Conservation (phyloP, 2,888 invertebrate species). For the Drosophila prostipennis region DNA sequence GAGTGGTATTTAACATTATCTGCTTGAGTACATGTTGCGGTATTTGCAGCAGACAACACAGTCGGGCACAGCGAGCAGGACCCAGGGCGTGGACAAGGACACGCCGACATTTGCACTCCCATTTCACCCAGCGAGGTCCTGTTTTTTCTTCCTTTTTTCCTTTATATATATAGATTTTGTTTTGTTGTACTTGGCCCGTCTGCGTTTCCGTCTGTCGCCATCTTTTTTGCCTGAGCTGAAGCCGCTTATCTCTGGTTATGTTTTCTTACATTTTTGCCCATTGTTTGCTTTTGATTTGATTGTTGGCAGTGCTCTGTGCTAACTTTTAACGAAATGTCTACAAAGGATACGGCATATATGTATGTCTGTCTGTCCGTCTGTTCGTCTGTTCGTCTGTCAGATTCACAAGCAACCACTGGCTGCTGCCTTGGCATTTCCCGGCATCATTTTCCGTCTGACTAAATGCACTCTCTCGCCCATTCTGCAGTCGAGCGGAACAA, state of each 20-base stretch:
- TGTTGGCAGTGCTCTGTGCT: conserved; percentile 70
- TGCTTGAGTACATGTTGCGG: conserved; percentile 81
- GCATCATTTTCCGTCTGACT: conserved; percentile 80
- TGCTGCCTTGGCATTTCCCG: conserved; percentile 56
- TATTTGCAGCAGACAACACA: conserved; percentile 81
- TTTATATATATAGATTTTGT: neutral
- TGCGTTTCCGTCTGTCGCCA: conserved; percentile 74
- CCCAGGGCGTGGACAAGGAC: conserved; percentile 62
- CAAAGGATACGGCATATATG: conserved; percentile 65
- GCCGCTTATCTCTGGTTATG: conserved; percentile 80
- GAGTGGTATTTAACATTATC: conserved; percentile 82
- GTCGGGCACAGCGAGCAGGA: conserved; percentile 32
- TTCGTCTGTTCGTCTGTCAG: conserved; percentile 45
- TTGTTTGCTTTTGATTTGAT: conserved; percentile 80
- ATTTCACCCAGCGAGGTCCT: conserved; percentile 26
- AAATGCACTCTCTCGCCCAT: conserved; percentile 71
- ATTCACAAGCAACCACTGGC: conserved; percentile 55
- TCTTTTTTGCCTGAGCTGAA: conserved; percentile 71
- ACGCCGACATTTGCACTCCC: conserved; percentile 60
- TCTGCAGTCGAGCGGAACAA: conserved; percentile 39
- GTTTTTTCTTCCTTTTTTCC: conserved; percentile 17
- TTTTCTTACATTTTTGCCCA: conserved; percentile 79
- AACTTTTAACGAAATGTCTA: conserved; percentile 81
- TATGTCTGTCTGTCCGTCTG: conserved; percentile 48
- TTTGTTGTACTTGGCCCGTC: conserved; percentile 48